A percentile compares a stretch with the other conserved stretches of the same genome.
Conservation (phyloP, 2,888 invertebrate genomes). For the Agrotis segetum region DNA sequence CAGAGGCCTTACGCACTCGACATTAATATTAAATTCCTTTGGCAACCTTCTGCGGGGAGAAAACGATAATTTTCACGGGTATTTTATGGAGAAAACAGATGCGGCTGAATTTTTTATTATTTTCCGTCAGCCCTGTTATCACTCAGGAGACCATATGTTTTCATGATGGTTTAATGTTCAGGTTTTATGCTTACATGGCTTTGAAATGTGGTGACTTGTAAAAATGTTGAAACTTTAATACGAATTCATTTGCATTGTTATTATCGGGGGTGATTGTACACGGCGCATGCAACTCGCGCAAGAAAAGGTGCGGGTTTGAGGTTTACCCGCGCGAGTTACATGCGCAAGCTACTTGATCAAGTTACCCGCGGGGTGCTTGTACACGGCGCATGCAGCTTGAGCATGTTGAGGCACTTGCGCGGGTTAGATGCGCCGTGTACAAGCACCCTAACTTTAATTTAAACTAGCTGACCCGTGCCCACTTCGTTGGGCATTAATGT, state of each 20-base stretch:
- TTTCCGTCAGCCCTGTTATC: constrained; percentile 19
- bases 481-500: too few species aligned
- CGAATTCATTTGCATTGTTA: not conserved
- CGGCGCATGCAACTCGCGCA: too few species aligned
- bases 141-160: constrained; percentile 26
- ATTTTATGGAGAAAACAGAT: constrained; percentile 53
- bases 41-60: constrained; percentile 16
- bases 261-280: too few species aligned
- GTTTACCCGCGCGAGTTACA: too few species aligned
- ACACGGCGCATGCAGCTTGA: too few species aligned
- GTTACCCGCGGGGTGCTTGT: too few species aligned
- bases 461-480: too few species aligned
- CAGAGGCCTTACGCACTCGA: not conserved
- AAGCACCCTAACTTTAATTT: too few species aligned
- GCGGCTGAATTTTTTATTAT: constrained; percentile 51
- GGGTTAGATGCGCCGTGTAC: too few species aligned
- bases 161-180: constrained; percentile 30
- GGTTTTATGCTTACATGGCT: constrained; percentile 14
- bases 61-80: constrained; percentile 44
- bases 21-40: constrained; percentile 37
- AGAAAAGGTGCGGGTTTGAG: too few species aligned
- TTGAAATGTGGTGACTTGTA: not conserved
- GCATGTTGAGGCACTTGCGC: too few species aligned
- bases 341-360: too few species aligned
- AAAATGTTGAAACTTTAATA: not conserved